Evolutionary conservation across 2,113 vertebrate species (phyloP), one percentile per base, ranked within the genome.

Genomic region (Gavia stellata): DNA sequence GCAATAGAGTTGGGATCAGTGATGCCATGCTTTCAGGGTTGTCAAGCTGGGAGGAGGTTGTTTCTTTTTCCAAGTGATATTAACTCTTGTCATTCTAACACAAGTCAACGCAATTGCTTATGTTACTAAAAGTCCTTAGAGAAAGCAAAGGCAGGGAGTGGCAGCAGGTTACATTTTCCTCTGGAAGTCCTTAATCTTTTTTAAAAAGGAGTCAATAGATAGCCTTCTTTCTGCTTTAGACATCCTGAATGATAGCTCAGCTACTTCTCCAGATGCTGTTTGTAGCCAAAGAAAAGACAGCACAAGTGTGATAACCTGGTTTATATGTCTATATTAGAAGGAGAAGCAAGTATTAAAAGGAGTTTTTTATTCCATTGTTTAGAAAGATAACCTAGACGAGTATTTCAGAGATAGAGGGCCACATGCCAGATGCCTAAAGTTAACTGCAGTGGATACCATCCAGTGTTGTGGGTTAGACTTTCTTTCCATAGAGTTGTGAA

Each of bases 81-180:
- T 53, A 26, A 19, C 24, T 81, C 13, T 29, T 59, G 13, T 21
- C 38, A 33, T 86, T 79, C 44, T 88, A 38, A 45, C 14, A 16
- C 3, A 63, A 71, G 6, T n/a, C 17, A 56, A 49, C 17, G 17
- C 0, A 0, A 14, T 14, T 40, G 10, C 13, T 73, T 17, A 3
- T 16, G 28, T 92, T 88, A 24, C 21, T 34, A 8, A 47, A 77
- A 68, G 40, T 55, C 23, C 20, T 33, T 65, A 68, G 28, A 71
- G 24, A 66, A 88, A 79, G 10, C 15, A 75, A 56, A 82, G 53
- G 3, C 4, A 34, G 9, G 8, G 1, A 5, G 2, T 34, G 6
- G 26, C 21, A 65, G 14, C 10, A 40, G 28, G 59, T 10, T 9
- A 53, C 5, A 12, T 53, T 73, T 77, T 58, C 40, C 31, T 75